Percentiles rank a stretch among this genome's conserved stretches.
Evolutionary conservation across 2,113 vertebrate species (phyloP).

Genomic region (Leptocoma aspasia): DNA sequence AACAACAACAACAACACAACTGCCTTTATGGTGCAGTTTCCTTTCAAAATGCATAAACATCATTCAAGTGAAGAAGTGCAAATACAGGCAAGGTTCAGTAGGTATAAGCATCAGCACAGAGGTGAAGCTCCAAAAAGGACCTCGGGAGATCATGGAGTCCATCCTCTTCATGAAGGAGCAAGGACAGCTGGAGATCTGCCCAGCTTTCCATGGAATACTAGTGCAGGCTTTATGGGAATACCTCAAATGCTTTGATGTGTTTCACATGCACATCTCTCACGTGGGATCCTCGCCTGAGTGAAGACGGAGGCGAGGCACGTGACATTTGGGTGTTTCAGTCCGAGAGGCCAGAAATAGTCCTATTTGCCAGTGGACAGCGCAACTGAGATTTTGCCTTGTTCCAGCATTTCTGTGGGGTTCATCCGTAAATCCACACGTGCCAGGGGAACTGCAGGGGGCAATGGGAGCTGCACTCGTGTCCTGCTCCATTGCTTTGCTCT

Average conservation of each 20-base stretch:
- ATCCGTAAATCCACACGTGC: not conserved
- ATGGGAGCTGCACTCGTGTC: accelerated
- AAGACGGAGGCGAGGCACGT: accelerated
- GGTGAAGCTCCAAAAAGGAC: not conserved
- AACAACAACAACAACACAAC: not conserved
- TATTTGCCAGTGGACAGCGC: not conserved
- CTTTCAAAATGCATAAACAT: not conserved
- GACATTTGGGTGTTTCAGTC: not conserved
- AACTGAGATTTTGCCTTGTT: not conserved
- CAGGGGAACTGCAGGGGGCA: not conserved
- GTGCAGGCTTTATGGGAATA: not conserved
- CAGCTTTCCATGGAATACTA: not conserved
- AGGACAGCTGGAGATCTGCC: not conserved
- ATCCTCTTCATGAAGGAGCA: not conserved
- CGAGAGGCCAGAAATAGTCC: not conserved
- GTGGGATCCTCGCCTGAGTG: not conserved
- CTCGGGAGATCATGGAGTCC: not conserved
- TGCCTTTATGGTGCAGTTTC: not conserved
- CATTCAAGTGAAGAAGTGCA: not conserved
- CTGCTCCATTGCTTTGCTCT: not conserved
- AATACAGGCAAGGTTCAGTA: not conserved
- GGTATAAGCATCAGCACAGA: not conserved
- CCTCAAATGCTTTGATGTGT: not conserved
- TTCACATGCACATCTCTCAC: not conserved
- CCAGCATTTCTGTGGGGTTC: not conserved